Conservation (phyloP, 2,797 vertebrate species). For the Spatula clypeata region DNA sequence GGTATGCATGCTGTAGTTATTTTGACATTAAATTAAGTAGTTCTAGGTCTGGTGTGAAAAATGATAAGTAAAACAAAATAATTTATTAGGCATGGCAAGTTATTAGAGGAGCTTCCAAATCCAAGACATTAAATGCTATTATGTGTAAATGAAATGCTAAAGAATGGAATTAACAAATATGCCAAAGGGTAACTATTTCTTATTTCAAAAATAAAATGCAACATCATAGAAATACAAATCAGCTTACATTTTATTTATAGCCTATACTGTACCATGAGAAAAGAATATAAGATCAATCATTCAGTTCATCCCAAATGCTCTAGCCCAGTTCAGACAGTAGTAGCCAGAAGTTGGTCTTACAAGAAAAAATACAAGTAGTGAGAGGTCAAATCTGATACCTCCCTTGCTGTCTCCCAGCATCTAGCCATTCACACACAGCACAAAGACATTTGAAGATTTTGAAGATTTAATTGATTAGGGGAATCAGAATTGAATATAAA, state of each 20-base stretch:
- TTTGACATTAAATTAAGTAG: background rate
- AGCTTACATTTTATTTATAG: background rate
- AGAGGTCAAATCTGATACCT: background rate
- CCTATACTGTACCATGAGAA: background rate
- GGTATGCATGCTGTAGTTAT: background rate
- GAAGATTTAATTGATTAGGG: background rate
- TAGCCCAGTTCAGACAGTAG: background rate
- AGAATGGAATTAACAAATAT: background rate
- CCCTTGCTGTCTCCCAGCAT: background rate
- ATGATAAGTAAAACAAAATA: background rate
- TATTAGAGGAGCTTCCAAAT: background rate
- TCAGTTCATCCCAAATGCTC: background rate
- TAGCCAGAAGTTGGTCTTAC: background rate
- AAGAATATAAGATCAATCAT: background rate
- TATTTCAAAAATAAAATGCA: background rate
- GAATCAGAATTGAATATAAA: background rate
- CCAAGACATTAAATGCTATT: background rate
- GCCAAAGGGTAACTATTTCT: background rate
- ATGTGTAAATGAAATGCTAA: background rate
- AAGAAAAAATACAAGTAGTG: rapidly evolving
- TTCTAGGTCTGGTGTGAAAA: background rate
- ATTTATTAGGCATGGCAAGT: background rate
- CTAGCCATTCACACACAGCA: background rate
- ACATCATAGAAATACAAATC: background rate
- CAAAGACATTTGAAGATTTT: background rate